These are phyloP conservation scores for Drosophila mimica DNA, from an alignment of 2,888 invertebrate species.

Conservation along the genomic window DNA sequence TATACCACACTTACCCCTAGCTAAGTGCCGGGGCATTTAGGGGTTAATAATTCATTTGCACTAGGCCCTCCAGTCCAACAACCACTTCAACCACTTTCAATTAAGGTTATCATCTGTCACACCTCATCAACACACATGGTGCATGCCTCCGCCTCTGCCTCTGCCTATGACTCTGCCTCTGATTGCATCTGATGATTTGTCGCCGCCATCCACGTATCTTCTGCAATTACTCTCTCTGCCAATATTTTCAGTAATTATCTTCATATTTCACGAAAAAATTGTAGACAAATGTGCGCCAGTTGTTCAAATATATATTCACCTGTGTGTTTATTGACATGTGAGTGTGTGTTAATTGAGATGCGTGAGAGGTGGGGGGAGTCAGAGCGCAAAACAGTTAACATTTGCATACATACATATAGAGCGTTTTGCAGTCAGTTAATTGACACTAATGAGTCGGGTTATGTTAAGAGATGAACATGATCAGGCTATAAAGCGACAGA, in stretches of 20 bases:
- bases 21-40: slow-evolving; percentile 22
- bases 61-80: slow-evolving; percentile 19
- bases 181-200: not conserved
- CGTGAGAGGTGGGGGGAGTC: slow-evolving; percentile 6
- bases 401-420: slow-evolving; percentile 6
- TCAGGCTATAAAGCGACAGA: slow-evolving; percentile 13
- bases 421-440: slow-evolving; percentile 49
- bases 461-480: slow-evolving; percentile 17
- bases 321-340: not conserved
- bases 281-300: slow-evolving; percentile 42
- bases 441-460: slow-evolving; percentile 54
- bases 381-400: slow-evolving; percentile 2
- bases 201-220: not conserved
- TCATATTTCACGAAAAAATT: slow-evolving; percentile 67
- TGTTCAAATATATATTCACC: slow-evolving; percentile 7
- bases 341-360: slow-evolving; percentile 53
- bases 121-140: slow-evolving; percentile 64
- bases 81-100: slow-evolving; percentile 56
- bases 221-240: slow-evolving; percentile 39
- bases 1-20: slow-evolving; percentile 7
- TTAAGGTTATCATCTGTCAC: slow-evolving; percentile 66
- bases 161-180: not conserved
- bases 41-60: slow-evolving; percentile 72
- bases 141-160: not conserved
- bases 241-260: slow-evolving; percentile 72